These are phyloP conservation scores for Drosophila punjabiensis DNA, from an alignment of 1,140 invertebrate species.

Conservation along the genomic window DNA sequence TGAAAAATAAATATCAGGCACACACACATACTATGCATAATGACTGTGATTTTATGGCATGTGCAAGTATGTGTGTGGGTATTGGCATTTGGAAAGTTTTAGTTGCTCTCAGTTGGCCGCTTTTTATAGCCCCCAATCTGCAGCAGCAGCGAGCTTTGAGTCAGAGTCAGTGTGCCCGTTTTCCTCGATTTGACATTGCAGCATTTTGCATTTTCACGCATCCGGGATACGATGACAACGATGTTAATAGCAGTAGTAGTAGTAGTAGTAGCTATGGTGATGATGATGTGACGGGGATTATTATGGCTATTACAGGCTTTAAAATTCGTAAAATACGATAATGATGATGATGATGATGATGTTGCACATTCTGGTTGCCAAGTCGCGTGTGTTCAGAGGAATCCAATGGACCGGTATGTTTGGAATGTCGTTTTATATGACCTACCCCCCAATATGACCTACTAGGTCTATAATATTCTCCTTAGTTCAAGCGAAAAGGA, in stretches of 20 bases:
- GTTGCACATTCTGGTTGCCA: slow-evolving; percentile 24
- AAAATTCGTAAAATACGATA: slow-evolving; percentile 13
- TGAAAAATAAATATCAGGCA: slow-evolving; percentile 43
- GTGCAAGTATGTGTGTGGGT: slow-evolving; percentile 23
- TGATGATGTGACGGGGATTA: slow-evolving; percentile 36
- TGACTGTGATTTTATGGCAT: slow-evolving; percentile 57
- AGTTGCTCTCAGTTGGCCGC: slow-evolving; percentile 35
- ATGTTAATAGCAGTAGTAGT: not conserved
- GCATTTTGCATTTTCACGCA: slow-evolving; percentile 62
- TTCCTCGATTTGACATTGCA: slow-evolving; percentile 70
- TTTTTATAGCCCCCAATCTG: slow-evolving; percentile 64
- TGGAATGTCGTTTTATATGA: slow-evolving; percentile 24
- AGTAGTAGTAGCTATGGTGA: slow-evolving; percentile 1
- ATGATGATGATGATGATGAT: slow-evolving; percentile 39
- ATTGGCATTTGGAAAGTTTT: slow-evolving; percentile 74
- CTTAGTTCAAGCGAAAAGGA: not conserved
- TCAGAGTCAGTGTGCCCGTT: slow-evolving; percentile 71
- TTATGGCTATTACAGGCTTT: slow-evolving; percentile 21
- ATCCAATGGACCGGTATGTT: slow-evolving; percentile 9
- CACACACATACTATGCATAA: slow-evolving; percentile 63
- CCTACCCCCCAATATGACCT: not conserved
- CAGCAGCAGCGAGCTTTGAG: slow-evolving; percentile 45
- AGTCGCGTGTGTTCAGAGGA: no score
- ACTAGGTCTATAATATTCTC: not conserved
- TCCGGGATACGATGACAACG: slow-evolving; percentile 43